Percentiles rank a stretch among this genome's conserved stretches.
These are phyloP conservation scores for Muraenolepis orangiensis DNA, from an alignment of 2,797 vertebrate genomes.

Conservation along the genomic window DNA sequence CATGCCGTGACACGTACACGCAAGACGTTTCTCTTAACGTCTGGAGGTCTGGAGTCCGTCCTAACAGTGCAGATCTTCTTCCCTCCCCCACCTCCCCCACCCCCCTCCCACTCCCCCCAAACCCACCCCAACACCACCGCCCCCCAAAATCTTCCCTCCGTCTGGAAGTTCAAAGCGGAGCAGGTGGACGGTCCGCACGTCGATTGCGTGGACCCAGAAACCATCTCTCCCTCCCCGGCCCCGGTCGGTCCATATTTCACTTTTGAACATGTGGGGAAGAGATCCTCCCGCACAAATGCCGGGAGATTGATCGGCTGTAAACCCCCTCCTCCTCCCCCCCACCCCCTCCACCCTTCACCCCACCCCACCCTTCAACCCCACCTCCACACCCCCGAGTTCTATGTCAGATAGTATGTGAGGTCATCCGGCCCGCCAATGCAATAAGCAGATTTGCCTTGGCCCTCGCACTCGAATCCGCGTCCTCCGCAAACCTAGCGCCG, in stretches of 20 bases:
- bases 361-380: too few species aligned
- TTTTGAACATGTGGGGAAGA: constrained; percentile 36
- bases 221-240: constrained; percentile 31
- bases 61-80: constrained; percentile 11
- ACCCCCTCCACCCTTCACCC: neutral
- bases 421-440: constrained; percentile 25
- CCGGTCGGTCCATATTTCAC: constrained; percentile 24
- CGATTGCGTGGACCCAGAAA: constrained; percentile 38
- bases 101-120: constrained; percentile 35
- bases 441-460: constrained; percentile 30
- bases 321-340: neutral
- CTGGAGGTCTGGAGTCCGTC: constrained; percentile 16
- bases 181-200: constrained; percentile 43
- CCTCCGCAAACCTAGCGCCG: constrained; percentile 21
- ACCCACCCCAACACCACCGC: too few species aligned
- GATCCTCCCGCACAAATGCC: constrained; percentile 26
- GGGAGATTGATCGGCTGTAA: constrained; percentile 39
- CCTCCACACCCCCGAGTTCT: too few species aligned
- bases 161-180: constrained; percentile 49
- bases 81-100: constrained; percentile 28
- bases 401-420: constrained; percentile 18
- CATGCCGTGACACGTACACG: constrained; percentile 18
- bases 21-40: constrained; percentile 36
- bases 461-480: constrained; percentile 47
- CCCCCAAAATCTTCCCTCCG: constrained; percentile 32